Conservation (phyloP, 2,888 invertebrate genomes). For the Acanthosepion esculentum region DNA sequence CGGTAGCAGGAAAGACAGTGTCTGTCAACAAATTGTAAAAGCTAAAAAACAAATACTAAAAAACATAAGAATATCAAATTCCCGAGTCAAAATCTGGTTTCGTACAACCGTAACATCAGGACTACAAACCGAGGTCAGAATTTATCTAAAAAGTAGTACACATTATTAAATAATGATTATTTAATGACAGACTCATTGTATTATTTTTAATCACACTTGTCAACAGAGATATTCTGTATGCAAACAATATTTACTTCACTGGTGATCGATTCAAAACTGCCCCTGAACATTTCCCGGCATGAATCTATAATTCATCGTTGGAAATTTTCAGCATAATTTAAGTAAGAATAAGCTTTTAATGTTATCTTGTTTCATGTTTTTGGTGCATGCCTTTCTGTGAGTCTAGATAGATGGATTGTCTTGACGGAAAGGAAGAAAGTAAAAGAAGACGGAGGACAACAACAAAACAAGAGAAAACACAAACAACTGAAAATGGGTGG, state of each 20-base stretch:
- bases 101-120: neutral
- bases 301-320: neutral
- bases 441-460: neutral
- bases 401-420: neutral
- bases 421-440: neutral
- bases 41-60: neutral
- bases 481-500: conserved; percentile 25
- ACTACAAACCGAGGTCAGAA: neutral
- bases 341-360: neutral
- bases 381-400: neutral
- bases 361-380: neutral
- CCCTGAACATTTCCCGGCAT: neutral
- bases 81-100: neutral
- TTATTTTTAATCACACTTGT: neutral
- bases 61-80: neutral
- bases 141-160: neutral
- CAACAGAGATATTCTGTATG: neutral
- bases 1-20: no score
- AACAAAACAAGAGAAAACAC: neutral
- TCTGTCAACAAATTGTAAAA: no score
- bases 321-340: neutral
- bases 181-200: neutral
- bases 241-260: neutral
- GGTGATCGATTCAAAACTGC: neutral
- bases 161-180: neutral